Evolutionary conservation across 2,113 vertebrate species (phyloP).

Genomic region (Delphinus delphis): DNA sequence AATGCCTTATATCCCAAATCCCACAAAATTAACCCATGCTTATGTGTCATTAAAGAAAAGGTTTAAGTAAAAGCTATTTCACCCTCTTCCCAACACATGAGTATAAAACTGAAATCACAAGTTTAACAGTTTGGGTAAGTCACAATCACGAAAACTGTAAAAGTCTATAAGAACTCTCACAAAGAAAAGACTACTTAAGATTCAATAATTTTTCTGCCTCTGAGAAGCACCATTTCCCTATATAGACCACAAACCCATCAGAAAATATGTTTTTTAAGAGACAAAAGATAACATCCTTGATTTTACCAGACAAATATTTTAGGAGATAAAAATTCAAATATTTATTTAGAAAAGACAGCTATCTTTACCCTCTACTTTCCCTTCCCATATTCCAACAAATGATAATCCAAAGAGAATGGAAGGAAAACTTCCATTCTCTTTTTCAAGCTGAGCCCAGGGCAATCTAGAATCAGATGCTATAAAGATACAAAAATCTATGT

Average conservation of each 20-base stretch:
- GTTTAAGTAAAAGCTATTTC: not conserved
- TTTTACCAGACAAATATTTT: not conserved
- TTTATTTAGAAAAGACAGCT: not conserved
- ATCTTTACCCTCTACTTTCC: not conserved
- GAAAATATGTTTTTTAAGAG: not conserved
- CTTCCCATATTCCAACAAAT: not conserved
- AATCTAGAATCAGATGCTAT: not conserved
- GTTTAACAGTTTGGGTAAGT: not conserved
- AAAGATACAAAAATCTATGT: not conserved
- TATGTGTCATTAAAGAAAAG: not conserved
- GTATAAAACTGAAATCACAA: not conserved
- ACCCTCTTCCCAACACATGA: not conserved
- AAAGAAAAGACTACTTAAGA: slow-evolving; percentile 1
- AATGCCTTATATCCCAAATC: not conserved
- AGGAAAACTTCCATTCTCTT: not conserved
- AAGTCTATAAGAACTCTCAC: not conserved
- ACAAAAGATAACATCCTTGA: not conserved
- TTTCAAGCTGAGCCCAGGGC: not conserved
- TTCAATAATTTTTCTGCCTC: not conserved
- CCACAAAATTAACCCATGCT: not conserved
- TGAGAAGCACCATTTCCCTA: slow-evolving; percentile 10
- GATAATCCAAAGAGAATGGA: not conserved
- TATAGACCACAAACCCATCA: not conserved
- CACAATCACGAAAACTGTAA: not conserved
- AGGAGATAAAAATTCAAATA: slow-evolving; percentile 18